Conservation (phyloP, 2,797 vertebrate species). For the Coranthus polyacanthus region DNA sequence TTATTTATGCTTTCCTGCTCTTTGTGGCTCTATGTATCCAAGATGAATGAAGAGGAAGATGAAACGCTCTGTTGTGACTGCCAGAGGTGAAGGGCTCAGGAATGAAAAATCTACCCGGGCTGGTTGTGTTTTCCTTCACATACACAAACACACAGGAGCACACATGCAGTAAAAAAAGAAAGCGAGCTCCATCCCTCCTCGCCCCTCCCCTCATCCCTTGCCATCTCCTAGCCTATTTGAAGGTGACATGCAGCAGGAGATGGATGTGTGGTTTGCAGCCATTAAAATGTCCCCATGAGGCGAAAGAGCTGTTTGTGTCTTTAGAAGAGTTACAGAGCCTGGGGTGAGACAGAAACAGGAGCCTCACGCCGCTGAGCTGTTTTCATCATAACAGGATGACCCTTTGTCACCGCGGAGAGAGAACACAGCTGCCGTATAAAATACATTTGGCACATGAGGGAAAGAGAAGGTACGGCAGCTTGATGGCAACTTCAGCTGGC, state of each 20-base stretch:
- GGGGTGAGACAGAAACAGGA: constrained; percentile 69
- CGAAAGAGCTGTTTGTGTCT: constrained; percentile 75
- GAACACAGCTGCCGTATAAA: constrained; percentile 57
- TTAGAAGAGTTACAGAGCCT: constrained; percentile 76
- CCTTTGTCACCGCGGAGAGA: constrained; percentile 63
- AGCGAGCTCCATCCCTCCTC: neutral
- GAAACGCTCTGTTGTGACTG: constrained; percentile 80
- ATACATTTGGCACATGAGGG: constrained; percentile 41
- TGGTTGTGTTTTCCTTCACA: constrained; percentile 51
- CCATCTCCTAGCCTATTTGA: constrained; percentile 74
- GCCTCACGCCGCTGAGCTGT: constrained; percentile 67
- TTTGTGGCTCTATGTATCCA: constrained; percentile 69
- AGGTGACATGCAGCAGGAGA: constrained; percentile 81
- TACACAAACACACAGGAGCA: constrained; percentile 2
- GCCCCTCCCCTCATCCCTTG: constrained; percentile 28
- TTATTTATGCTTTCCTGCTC: constrained; percentile 79
- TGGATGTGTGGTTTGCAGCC: constrained; percentile 78
- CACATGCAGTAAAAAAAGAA: constrained; percentile 14
- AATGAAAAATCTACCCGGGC: constrained; percentile 76
- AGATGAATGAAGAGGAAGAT: constrained; percentile 83
- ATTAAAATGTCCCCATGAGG: constrained; percentile 81
- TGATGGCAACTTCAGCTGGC: constrained; percentile 46
- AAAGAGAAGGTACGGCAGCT: constrained; percentile 17
- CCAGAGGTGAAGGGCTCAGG: constrained; percentile 71
- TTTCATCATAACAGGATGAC: constrained; percentile 75